Evolutionary conservation across 2,113 vertebrate genomes (phyloP).

Genomic region (Andinoacara biseriatus): DNA sequence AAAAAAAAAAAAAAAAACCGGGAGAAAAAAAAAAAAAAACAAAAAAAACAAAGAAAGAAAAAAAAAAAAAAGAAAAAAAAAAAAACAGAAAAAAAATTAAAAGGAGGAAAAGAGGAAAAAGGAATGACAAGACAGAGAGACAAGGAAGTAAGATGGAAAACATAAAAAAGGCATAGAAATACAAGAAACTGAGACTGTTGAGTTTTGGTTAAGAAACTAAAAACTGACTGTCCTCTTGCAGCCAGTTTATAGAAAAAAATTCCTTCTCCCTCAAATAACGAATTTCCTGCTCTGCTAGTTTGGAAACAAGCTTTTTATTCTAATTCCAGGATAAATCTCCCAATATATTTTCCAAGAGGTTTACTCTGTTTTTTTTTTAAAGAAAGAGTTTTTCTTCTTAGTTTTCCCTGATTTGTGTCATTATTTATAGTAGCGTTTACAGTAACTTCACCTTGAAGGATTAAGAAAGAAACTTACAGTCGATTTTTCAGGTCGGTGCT

Average conservation of each 20-base stretch:
- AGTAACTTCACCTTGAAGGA: background rate
- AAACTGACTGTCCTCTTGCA: background rate
- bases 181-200: background rate
- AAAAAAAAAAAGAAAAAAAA: background rate
- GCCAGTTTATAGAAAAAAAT: background rate
- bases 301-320: slow-evolving; percentile 28
- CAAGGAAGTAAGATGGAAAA: background rate
- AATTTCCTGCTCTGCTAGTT: slow-evolving; percentile 28
- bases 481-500: background rate
- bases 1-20: too few species aligned
- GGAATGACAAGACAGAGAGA: background rate
- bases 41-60: too few species aligned
- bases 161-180: background rate
- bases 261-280: slow-evolving; percentile 20
- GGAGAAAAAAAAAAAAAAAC: too few species aligned
- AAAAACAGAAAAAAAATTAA: background rate
- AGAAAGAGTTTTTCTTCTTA: background rate
- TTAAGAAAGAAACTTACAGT: slow-evolving; percentile 16
- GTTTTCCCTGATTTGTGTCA: slow-evolving; percentile 6
- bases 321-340: slow-evolving; percentile 17
- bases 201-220: background rate
- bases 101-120: background rate
- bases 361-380: background rate
- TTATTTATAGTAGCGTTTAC: slow-evolving; percentile 16
- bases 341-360: slow-evolving; percentile 11